Conservation (phyloP, 2,113 vertebrate species). For the Jacana jacana region DNA sequence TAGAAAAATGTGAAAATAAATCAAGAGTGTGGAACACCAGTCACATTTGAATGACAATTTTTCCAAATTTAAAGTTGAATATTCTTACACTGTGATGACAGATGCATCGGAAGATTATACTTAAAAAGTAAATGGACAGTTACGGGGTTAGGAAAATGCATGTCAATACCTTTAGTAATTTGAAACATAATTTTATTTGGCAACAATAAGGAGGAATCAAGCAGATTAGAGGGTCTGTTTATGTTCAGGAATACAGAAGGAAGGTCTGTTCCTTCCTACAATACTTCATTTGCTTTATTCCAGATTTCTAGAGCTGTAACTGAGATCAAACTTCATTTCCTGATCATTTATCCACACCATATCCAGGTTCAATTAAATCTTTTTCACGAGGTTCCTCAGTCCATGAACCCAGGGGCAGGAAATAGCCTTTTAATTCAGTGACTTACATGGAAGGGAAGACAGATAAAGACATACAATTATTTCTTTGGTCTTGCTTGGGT, state of each 20-base stretch:
- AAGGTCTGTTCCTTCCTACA: not conserved
- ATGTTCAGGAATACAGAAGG: not conserved
- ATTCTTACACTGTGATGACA: not conserved
- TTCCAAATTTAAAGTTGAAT: not conserved
- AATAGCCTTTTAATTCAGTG: not conserved
- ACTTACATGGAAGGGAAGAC: not conserved
- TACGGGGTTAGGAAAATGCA: not conserved
- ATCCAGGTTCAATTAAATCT: not conserved
- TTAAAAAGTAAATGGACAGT: not conserved
- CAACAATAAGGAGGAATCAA: not conserved
- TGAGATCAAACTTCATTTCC: not conserved
- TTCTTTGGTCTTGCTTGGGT: slow-evolving; percentile 2
- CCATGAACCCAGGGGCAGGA: not conserved
- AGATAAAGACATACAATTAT: slow-evolving; percentile 32
- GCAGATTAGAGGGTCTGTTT: not conserved
- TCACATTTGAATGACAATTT: not conserved
- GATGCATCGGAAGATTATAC: not conserved
- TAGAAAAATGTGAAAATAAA: not conserved
- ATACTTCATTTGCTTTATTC: not conserved
- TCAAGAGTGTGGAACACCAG: not conserved
- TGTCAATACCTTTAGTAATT: not conserved
- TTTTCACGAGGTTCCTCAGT: not conserved
- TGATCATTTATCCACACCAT: not conserved
- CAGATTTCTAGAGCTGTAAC: not conserved
- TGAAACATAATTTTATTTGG: not conserved